Conservation (phyloP, 2,113 vertebrate genomes). For the Sphaerodactylus townsendi region DNA sequence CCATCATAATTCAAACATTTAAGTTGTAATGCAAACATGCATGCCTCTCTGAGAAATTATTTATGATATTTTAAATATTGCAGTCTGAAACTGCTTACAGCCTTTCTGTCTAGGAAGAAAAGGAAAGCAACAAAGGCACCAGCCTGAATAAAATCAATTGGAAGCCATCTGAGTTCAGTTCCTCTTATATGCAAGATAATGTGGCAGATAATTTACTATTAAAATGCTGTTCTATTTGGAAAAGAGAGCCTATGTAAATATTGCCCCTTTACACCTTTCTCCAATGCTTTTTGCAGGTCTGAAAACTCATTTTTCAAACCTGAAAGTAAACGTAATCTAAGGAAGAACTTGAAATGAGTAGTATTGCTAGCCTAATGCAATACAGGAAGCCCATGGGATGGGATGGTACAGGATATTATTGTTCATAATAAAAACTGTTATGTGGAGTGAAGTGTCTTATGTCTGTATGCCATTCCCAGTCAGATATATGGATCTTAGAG, state of each 20-base stretch:
- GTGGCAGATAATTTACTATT: not conserved
- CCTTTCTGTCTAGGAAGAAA: constrained; percentile 1
- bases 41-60: constrained; percentile 29
- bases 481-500: not conserved
- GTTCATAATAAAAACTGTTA: not conserved
- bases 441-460: not conserved
- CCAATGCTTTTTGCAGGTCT: not conserved
- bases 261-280: not conserved
- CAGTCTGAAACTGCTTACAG: not conserved
- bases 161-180: not conserved
- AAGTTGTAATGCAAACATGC: constrained; percentile 40
- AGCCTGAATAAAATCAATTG: not conserved
- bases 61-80: constrained; percentile 43
- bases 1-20: constrained; percentile 26
- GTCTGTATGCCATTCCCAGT: not conserved
- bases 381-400: not conserved
- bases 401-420: not conserved
- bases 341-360: not conserved
- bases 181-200: not conserved
- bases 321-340: constrained; percentile 3
- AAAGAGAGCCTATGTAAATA: not conserved
- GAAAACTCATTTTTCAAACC: not conserved
- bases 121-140: not conserved
- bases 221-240: not conserved
- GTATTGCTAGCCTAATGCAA: not conserved